Evolutionary conservation across 2,888 invertebrate species (phyloP).

Genomic region (Lasioglossum vierecki): DNA sequence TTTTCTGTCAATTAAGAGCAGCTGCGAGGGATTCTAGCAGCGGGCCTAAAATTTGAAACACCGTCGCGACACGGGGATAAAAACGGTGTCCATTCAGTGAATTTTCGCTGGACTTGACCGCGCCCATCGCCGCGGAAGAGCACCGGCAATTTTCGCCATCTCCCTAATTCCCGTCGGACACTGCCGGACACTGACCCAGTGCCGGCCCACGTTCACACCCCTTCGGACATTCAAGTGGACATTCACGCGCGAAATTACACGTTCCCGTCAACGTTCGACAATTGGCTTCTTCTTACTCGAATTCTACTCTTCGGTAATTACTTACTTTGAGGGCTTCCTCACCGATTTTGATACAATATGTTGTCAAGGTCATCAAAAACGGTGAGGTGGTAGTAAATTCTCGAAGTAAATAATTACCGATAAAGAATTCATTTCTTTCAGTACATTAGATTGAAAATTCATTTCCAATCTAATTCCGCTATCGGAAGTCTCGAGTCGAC

Average conservation of each 20-base stretch:
- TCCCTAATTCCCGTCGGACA: background rate
- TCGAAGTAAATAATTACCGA: too few species aligned
- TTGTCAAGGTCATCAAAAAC: too few species aligned
- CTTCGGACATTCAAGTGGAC: background rate
- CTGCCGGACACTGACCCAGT: background rate
- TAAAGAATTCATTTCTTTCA: too few species aligned
- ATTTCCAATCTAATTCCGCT: too few species aligned
- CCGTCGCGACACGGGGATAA: background rate
- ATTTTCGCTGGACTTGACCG: background rate
- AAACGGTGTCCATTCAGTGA: background rate
- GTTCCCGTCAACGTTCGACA: background rate
- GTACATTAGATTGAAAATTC: too few species aligned
- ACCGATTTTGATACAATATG: too few species aligned
- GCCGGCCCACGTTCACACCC: background rate
- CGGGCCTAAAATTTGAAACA: background rate
- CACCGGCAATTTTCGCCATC: background rate
- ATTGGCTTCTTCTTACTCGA: background rate
- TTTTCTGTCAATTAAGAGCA: slow-evolving; percentile 8
- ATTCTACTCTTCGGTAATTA: background rate
- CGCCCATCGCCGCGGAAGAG: background rate
- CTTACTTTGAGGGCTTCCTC: too few species aligned
- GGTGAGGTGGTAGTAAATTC: too few species aligned
- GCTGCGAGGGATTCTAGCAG: background rate
- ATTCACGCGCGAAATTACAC: slow-evolving; percentile 2
- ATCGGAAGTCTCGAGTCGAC: background rate